Evolutionary conservation across 2,113 vertebrate genomes (phyloP).

Genomic region (Ariopsis seemanni): DNA sequence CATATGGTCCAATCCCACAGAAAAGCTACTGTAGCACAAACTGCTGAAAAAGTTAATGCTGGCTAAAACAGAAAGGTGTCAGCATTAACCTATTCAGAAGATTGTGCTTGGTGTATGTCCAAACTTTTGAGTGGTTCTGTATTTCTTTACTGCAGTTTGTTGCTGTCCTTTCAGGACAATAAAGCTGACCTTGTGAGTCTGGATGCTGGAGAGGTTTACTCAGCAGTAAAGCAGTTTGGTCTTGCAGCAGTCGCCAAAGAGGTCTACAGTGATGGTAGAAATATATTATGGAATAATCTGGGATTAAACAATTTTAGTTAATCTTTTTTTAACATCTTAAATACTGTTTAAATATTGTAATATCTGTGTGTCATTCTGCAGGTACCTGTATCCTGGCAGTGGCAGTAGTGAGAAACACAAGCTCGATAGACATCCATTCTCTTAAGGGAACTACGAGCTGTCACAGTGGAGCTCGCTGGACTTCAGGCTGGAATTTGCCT

Average conservation of each 20-base stretch:
- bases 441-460: conserved; percentile 79
- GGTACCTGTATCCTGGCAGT: conserved; percentile 83
- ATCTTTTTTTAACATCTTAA: neutral
- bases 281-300: neutral
- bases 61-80: no score
- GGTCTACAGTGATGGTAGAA: conserved; percentile 78
- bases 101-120: no score
- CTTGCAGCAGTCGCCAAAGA: conserved; percentile 83
- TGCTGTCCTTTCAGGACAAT: conserved; percentile 73
- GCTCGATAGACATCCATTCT: conserved; percentile 70
- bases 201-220: conserved; percentile 87
- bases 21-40: no score
- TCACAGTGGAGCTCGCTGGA: conserved; percentile 83
- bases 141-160: neutral
- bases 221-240: conserved; percentile 83
- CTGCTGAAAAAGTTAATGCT: no score
- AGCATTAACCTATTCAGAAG: no score
- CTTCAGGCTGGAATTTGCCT: conserved; percentile 87
- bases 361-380: conserved; percentile 48
- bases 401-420: conserved; percentile 76
- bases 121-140: no score
- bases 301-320: neutral
- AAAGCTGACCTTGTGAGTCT: conserved; percentile 83
- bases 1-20: no score
- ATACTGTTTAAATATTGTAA: neutral